These are phyloP conservation scores for Platichthys stellatus DNA, from an alignment of 2,113 vertebrate genomes.

Conservation along the genomic window DNA sequence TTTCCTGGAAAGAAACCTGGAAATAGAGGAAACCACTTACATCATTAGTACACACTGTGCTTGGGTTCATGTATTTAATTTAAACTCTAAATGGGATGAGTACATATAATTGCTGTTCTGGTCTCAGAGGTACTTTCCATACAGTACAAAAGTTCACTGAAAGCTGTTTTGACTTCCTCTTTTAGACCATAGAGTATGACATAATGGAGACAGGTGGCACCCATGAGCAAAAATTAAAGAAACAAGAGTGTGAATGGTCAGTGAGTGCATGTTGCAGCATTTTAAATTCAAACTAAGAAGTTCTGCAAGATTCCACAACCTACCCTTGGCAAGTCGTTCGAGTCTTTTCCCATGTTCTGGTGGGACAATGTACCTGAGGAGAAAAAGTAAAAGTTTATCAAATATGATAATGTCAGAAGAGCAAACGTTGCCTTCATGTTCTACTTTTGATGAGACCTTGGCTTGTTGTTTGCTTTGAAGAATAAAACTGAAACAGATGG, in stretches of 20 bases:
- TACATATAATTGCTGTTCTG: not conserved
- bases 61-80: not conserved
- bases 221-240: not conserved
- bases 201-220: not conserved
- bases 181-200: not conserved
- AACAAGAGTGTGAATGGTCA: not conserved
- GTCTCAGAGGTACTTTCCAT: not conserved
- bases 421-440: not conserved
- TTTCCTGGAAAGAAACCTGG: constrained; percentile 98
- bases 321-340: constrained; percentile 97
- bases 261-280: not conserved
- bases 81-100: not conserved
- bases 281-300: not conserved
- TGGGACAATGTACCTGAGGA: constrained; percentile 91
- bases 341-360: constrained; percentile 94
- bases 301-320: not conserved
- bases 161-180: not conserved
- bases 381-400: not conserved
- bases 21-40: not conserved
- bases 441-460: no score
- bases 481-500: no score
- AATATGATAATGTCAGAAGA: not conserved
- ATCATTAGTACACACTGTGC: not conserved
- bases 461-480: no score
- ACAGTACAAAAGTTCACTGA: not conserved